Percentiles rank a stretch among this genome's conserved stretches.
Evolutionary conservation across 2,888 invertebrate species (phyloP).

Genomic region (Zygogramma bicolorata): DNA sequence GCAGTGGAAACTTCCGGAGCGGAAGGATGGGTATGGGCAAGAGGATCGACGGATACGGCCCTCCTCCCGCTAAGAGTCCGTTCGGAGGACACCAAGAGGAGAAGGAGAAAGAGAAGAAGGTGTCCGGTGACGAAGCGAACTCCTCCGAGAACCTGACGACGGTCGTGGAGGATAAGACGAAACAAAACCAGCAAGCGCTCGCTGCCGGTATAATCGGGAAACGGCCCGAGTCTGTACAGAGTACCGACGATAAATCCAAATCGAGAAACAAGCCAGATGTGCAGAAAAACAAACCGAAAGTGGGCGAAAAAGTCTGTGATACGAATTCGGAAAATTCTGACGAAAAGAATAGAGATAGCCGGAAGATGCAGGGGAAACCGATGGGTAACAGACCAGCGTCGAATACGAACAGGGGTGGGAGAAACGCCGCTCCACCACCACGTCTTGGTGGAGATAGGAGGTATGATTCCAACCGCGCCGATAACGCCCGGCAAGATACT

Average conservation of each 20-base stretch:
- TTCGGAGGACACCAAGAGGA: constrained; percentile 69
- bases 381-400: constrained; percentile 37
- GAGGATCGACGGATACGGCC: constrained; percentile 82
- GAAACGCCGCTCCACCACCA: constrained; percentile 56
- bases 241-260: constrained; percentile 59
- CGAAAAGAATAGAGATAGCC: constrained; percentile 65
- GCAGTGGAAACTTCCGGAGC: constrained; percentile 65
- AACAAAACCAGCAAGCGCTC: constrained; percentile 76
- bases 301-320: constrained; percentile 71
- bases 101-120: constrained; percentile 58
- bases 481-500: not conserved
- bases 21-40: constrained; percentile 68
- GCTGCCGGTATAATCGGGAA: constrained; percentile 73
- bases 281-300: constrained; percentile 50
- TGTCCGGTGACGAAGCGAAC: constrained; percentile 48
- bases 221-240: constrained; percentile 43
- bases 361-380: constrained; percentile 38
- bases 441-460: constrained; percentile 57
- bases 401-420: constrained; percentile 54
- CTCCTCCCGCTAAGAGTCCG: constrained; percentile 84
- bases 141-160: constrained; percentile 13
- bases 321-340: constrained; percentile 88
- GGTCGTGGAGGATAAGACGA: constrained; percentile 73
- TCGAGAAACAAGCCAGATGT: constrained; percentile 62
- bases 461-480: constrained; percentile 25